Base-by-base conservation (phyloP, 2,888 invertebrate genomes). In the Auanema freiburgensis region DNA sequence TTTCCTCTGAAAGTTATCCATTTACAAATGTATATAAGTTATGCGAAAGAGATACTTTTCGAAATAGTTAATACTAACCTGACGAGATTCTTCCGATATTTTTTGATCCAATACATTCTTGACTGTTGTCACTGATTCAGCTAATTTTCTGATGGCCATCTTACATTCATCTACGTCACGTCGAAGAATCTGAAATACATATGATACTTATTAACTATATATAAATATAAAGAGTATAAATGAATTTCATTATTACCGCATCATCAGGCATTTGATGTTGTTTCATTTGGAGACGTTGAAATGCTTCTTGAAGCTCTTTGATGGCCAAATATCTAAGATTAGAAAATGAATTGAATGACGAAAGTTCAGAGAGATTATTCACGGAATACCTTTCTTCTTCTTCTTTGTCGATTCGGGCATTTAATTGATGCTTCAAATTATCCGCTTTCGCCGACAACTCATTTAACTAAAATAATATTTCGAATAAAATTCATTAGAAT, bases 141-240 rank as follows among this genome's bases (percentile, higher is more conserved):
- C 80, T 46, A 82, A 59, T 60, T 82, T 82, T 65, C 81, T 82
- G 57, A 82, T 82, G 0, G 80, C 82, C 1, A 81, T 78, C 56
- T 82, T 82, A 63, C 79, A 79, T 55, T 82, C 82, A 54, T 82
- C 82, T 1, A 82, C 72, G 57, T 82, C 82, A 10, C 79, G 63
- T 43, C 69, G 65, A 57, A 71, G 59, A 33, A 33, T 33, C 33
- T 33, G 33, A 33, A 33, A 33, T 8, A 63, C 33, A 33, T 33
- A 8, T 3, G 8, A 33, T 33, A 33, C 8, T 33, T 33, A 33
- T 33, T 5, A 59, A 10, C 46, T 53, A 21, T 3, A 57, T 11
- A 43, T 12, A 4, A 3, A 16, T 43, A 18, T 16, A 12, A 33
- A 11, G 54, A 21, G n/a, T n/a, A 53, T 25, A 50, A 16, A 53